Evolutionary conservation across 2,113 vertebrate species (phyloP), one percentile per base, ranked within the genome.

Genomic region (Sorex fumeus): DNA sequence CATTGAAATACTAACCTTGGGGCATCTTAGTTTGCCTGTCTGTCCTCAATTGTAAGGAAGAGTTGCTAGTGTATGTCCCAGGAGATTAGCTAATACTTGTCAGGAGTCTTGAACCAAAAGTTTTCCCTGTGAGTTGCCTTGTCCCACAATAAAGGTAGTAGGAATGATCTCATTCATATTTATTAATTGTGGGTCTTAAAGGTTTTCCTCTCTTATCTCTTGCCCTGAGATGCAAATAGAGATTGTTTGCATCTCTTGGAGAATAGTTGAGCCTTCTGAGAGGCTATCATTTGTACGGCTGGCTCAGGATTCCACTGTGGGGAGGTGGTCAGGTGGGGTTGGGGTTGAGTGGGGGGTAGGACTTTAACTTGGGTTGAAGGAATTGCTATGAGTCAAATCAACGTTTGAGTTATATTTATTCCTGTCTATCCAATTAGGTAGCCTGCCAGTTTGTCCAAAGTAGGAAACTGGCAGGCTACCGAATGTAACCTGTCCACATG

Each of bases 121-220:
- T 69, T 84, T 79, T 67, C 78, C 53, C 57, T n/a, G 8, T 40
- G n/a, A n/a, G 10, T 82, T 86, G 28, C 57, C 88, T 77, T 72
- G 60, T 93, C 30, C 50, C 66, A 21, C 12, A 36, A 2, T 34
- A 62, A 92, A 91, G 62, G 32, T 77, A 53, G 18, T 5, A 69
- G 78, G 81, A 72, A 43, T 23, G 62, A 62, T 57, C 57, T 91
- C 18, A 64, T 93, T 92, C 91, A 86, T 93, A 71, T 78, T 87
- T 87, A 79, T 64, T 69, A 84, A 62, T 32, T 60, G 30, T 60
- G 75, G 34, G 82, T 86, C 90, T 90, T 91, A 62, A 90, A 91
- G 81, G 9, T 94, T 90, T 47, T 83, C 81, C 76, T 79, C 32
- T 77, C 83, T 78, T 88, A 85, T 86, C 78, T 93, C 70, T 50